Percentiles rank a stretch among this genome's conserved stretches.
These are phyloP conservation scores for Paradoxurus hermaphroditus DNA, from an alignment of 2,113 vertebrate species.

Conservation along the genomic window DNA sequence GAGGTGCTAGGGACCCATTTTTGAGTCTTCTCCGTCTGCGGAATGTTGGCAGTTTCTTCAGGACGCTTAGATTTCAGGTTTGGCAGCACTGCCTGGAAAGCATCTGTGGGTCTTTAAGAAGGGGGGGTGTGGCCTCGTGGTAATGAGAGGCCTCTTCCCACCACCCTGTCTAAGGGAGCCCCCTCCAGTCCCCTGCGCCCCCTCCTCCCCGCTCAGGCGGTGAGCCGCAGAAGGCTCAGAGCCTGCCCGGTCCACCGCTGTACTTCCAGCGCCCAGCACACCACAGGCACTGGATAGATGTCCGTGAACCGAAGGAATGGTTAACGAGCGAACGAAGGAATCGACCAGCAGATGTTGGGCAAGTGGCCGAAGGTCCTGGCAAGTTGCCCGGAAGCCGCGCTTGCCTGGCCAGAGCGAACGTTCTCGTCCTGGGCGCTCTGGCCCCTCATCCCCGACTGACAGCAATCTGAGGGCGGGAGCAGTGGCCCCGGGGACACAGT, in stretches of 20 bases:
- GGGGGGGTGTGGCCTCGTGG: not conserved
- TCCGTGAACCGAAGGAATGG: not conserved
- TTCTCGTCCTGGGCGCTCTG: not conserved
- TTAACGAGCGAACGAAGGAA: not conserved
- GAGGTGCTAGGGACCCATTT: constrained; percentile 75
- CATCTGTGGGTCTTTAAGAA: constrained; percentile 32
- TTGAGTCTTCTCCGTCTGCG: constrained; percentile 52
- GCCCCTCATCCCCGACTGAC: not conserved
- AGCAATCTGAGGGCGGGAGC: not conserved
- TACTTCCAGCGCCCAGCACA: not conserved
- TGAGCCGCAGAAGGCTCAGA: not conserved
- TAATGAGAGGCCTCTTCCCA: not conserved
- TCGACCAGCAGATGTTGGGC: not conserved
- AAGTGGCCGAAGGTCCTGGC: not conserved
- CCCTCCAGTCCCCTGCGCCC: not conserved
- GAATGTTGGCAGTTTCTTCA: constrained; percentile 49
- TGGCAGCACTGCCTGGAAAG: constrained; percentile 59
- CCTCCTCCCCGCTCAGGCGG: not conserved
- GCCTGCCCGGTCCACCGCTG: not conserved
- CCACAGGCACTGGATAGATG: not conserved
- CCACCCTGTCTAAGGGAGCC: not conserved
- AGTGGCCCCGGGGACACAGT: not conserved
- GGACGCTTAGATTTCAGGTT: constrained; percentile 47
- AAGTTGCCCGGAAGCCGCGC: not conserved
- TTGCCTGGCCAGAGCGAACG: not conserved